Base-by-base conservation (phyloP, 2,113 vertebrate genomes). In the Leptobrachium ailaonicum region DNA sequence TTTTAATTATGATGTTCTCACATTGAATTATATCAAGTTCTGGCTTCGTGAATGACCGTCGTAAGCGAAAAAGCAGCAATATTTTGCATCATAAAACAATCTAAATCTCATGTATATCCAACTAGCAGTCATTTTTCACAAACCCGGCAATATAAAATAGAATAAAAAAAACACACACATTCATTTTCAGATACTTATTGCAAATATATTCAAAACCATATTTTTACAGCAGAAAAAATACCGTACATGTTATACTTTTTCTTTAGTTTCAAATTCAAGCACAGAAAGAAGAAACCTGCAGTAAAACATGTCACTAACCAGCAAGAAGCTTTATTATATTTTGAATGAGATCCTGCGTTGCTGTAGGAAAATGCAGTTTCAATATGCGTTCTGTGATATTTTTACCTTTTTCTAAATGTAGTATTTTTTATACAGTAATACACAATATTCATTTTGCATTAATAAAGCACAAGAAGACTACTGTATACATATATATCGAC, bases 101-200 rank as follows among this genome's bases (percentile, higher is more conserved):
- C 60, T 40, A 73, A 58, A 73, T 20, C 54, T 50, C 58, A 45
- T 45, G 78, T 10, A 40, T 60, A 44, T 73, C 42, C 40, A 80
- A 41, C 62, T 63, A 80, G 13, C 3, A 58, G 60, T 47, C 74
- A 76, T 66, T 76, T 32, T 66, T 66, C 47, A 40, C 9, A 41
- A 9, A 45, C 8, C 40, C 66, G 12, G 40, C 14, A 43, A 60
- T 73, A 68, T 60, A 74, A 66, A 54, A 8, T 11, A 2, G 45
- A 80, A 80, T 73, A 79, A 71, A 11, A 79, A 50, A 66, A 41
- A 80, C 73, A 80, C 71, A 71, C 9, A 79, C 63, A 53, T 76
- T 68, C 20, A 68, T 76, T 56, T 41, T 66, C 10, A 66, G 32
- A 56, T n/a, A 75, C 14, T 75, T 75, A 68, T 50, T 14, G 45